phyloP scores from a whole-genome alignment of 2,797 vertebrate genomes.

The Myioborus melanocephalus region DNA sequence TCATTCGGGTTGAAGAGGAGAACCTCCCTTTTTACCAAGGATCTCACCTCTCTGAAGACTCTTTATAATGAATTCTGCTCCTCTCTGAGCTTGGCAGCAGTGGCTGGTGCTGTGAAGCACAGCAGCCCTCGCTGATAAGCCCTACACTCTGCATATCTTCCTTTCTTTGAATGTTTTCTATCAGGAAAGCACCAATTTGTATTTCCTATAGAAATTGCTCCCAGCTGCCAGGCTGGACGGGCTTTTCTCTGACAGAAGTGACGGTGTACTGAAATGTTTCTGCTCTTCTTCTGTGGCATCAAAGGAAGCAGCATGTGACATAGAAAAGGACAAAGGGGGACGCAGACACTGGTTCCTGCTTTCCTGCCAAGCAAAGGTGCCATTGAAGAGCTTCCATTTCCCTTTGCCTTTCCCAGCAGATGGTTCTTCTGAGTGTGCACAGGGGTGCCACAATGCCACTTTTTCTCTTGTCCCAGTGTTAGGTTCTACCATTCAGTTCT shows the following conservation, averaged over 20 bases:
- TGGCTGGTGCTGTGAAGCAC: not conserved
- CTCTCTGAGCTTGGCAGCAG: not conserved
- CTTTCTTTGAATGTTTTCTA: not conserved
- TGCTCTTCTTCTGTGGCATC: not conserved
- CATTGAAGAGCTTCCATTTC: not conserved
- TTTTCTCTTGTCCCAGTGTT: not conserved
- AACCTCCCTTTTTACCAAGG: not conserved
- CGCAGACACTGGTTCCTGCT: accelerated
- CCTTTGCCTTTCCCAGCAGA: not conserved
- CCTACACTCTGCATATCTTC: not conserved
- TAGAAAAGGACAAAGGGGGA: not conserved
- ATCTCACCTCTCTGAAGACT: not conserved
- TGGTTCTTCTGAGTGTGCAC: not conserved
- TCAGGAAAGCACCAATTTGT: not conserved
- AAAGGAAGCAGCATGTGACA: not conserved
- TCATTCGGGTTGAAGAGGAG: not conserved
- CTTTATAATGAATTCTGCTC: not conserved
- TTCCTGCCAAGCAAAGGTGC: not conserved
- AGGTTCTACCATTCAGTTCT: not conserved
- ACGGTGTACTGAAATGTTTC: not conserved
- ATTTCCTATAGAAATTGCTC: not conserved
- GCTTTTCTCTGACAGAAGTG: not conserved
- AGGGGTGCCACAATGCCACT: not conserved
- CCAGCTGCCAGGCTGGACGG: not conserved
- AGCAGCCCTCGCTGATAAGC: not conserved